These are phyloP conservation scores for Bubo blakistoni DNA, from an alignment of 2,113 vertebrate species.

Conservation along the genomic window DNA sequence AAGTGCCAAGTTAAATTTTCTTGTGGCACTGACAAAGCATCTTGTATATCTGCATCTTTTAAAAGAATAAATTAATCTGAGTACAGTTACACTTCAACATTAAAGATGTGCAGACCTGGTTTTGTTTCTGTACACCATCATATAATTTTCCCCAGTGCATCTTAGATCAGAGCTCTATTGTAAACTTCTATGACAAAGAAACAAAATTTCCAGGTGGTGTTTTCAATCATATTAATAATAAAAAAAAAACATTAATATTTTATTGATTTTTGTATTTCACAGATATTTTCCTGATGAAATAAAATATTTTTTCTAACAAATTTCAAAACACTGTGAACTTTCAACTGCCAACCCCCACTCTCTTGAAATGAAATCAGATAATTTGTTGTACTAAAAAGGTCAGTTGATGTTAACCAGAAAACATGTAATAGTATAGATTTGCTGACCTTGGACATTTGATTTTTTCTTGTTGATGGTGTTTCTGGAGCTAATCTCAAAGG, in stretches of 20 bases:
- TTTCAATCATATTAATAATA: neutral
- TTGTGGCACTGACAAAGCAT: neutral
- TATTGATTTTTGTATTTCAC: neutral
- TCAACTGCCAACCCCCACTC: neutral
- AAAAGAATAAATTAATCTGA: neutral
- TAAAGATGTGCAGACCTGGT: neutral
- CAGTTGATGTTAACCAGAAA: constrained; percentile 4
- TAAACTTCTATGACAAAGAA: neutral
- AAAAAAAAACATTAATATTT: neutral
- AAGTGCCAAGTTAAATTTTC: neutral
- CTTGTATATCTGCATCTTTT: neutral
- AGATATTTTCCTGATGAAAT: neutral
- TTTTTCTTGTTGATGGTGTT: neutral
- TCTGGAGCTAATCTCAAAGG: neutral
- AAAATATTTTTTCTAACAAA: neutral
- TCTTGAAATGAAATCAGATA: constrained; percentile 13
- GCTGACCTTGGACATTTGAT: neutral
- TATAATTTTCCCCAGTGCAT: neutral
- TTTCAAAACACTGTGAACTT: neutral
- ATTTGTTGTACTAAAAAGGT: constrained; percentile 12
- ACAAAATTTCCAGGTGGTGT: neutral
- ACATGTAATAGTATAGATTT: constrained; percentile 7
- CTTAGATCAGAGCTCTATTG: neutral
- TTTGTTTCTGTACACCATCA: neutral
- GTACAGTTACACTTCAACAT: fast-evolving